Evolutionary conservation across 2,888 invertebrate genomes (phyloP).

Genomic region (Parnassius mnemosyne): DNA sequence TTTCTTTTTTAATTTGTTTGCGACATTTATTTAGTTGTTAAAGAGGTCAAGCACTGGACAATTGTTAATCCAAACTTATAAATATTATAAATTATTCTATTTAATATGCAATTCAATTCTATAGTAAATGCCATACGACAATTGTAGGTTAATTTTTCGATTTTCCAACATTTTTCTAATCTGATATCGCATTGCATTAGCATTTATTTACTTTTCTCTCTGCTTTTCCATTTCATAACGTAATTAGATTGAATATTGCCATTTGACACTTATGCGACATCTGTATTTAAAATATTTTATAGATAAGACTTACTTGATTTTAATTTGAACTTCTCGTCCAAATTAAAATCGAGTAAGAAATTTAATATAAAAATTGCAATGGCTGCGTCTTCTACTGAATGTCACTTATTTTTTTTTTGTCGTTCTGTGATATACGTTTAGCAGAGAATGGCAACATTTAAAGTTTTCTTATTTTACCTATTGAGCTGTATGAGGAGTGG

Average conservation of each 20-base stretch:
- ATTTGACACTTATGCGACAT: too few relatives aligned
- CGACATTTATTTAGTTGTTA: not conserved
- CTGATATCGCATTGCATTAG: not conserved
- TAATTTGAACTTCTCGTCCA: not conserved
- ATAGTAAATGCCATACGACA: too few relatives aligned
- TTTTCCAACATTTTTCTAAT: too few relatives aligned
- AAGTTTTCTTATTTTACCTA: slow-evolving; percentile 8
- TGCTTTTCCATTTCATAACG: too few relatives aligned
- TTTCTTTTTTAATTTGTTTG: not conserved
- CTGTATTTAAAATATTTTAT: too few relatives aligned
- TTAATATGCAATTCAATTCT: too few relatives aligned
- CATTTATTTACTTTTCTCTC: slow-evolving; percentile 1
- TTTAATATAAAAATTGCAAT: slow-evolving; percentile 6
- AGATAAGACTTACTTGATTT: not conserved
- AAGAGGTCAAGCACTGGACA: not conserved
- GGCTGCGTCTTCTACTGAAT: not conserved
- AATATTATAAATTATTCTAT: too few relatives aligned
- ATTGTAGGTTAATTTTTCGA: too few relatives aligned
- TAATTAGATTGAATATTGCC: too few relatives aligned
- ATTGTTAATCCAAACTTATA: not conserved
- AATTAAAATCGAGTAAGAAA: not conserved
- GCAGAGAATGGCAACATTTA: slow-evolving; percentile 42
- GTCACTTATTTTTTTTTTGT: slow-evolving; percentile 29
- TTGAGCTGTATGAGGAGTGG: slow-evolving; percentile 3
- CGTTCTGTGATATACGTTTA: slow-evolving; percentile 54